Evolutionary conservation across 2,888 invertebrate genomes (phyloP).

Genomic region (Linyphia triangularis): DNA sequence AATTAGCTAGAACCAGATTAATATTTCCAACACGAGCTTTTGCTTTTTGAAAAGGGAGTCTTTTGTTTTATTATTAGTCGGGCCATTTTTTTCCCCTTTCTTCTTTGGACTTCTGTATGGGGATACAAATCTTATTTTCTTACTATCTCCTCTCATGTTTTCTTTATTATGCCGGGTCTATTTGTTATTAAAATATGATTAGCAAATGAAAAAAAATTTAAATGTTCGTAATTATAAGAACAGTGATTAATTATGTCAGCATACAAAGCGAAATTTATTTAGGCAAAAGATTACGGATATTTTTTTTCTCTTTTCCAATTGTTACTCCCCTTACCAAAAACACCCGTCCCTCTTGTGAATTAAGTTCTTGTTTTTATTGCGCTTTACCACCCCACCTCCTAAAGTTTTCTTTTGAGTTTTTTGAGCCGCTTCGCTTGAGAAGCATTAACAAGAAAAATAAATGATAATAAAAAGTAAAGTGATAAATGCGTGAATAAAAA

Average conservation of each 20-base stretch:
- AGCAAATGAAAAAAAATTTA: constrained; percentile 72
- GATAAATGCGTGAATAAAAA: constrained; percentile 9
- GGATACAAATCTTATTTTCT: constrained; percentile 75
- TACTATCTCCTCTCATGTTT: constrained; percentile 60
- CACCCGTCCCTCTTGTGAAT: constrained; percentile 22
- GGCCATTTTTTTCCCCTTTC: constrained; percentile 55
- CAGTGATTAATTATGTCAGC: constrained; percentile 76
- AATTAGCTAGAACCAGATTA: constrained; percentile 75
- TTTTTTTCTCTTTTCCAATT: constrained; percentile 60
- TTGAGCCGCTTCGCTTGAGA: constrained; percentile 39
- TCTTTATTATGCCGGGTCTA: constrained; percentile 74
- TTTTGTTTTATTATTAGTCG: constrained; percentile 70
- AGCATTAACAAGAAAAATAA: constrained; percentile 45
- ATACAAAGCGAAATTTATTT: constrained; percentile 74
- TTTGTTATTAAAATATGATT: constrained; percentile 76
- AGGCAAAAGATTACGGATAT: constrained; percentile 74
- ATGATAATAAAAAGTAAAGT: constrained; percentile 4
- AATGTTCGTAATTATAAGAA: constrained; percentile 75
- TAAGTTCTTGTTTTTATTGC: constrained; percentile 45
- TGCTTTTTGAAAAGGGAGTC: constrained; percentile 52
- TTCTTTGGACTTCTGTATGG: constrained; percentile 51
- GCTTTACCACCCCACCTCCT: constrained; percentile 31
- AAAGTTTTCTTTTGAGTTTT: constrained; percentile 55
- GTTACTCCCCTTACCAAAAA: constrained; percentile 34
- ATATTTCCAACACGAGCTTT: constrained; percentile 71